Conservation (phyloP, 1,140 invertebrate genomes). For the Zophobas atratus region DNA sequence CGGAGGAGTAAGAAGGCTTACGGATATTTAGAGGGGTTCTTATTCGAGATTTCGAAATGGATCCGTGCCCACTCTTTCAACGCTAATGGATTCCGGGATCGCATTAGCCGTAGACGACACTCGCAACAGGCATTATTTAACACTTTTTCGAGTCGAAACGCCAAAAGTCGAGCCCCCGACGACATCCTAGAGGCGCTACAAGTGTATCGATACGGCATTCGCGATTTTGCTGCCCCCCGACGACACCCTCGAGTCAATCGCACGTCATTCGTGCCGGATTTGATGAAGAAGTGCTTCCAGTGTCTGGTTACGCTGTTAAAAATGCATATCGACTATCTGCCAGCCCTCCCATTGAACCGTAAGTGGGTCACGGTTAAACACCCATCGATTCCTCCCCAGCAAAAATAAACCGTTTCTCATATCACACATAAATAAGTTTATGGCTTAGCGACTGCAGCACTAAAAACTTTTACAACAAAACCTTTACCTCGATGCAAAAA, state of each 20-base stretch:
- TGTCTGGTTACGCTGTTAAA: not conserved
- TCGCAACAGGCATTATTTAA: not conserved
- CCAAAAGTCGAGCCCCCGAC: too few species aligned
- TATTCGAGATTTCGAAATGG: too few species aligned
- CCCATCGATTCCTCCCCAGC: conserved; percentile 10
- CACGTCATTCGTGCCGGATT: too few species aligned
- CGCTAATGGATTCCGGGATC: too few species aligned
- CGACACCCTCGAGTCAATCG: too few species aligned
- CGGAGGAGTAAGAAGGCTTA: not conserved
- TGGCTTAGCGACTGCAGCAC: not conserved
- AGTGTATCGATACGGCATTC: too few species aligned
- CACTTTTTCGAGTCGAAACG: too few species aligned
- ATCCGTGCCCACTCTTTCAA: too few species aligned
- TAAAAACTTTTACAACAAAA: conserved; percentile 7
- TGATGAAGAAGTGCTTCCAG: too few species aligned
- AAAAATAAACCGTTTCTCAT: conserved; percentile 29
- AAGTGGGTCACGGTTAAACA: conserved; percentile 16
- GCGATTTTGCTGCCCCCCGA: too few species aligned
- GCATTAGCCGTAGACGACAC: not conserved
- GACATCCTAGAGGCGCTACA: too few species aligned
- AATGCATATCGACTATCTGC: not conserved
- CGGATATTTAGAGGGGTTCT: too few species aligned
- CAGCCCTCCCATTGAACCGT: not conserved
- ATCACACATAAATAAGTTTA: conserved; percentile 28
- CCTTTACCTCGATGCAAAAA: conserved; percentile 2